Evolutionary conservation across 2,888 invertebrate species (phyloP).

Genomic region (Tinea trinotella): DNA sequence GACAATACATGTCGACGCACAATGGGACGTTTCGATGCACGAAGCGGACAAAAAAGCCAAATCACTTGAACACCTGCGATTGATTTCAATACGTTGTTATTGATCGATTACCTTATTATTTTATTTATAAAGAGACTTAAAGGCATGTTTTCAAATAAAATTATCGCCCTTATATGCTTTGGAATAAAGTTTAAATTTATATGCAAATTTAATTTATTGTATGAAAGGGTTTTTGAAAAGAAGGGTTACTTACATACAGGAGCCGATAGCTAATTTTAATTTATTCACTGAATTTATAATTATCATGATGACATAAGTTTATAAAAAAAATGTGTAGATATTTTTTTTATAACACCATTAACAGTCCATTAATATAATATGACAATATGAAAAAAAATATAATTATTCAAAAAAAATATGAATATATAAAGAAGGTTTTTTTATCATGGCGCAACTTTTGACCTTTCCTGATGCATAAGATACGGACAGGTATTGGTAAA

Average conservation of each 20-base stretch:
- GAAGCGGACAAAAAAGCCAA: slow-evolving; percentile 44
- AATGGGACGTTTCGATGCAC: slow-evolving; percentile 34
- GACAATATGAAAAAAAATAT: no score
- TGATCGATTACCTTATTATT: slow-evolving; percentile 47
- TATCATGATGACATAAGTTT: slow-evolving; percentile 13
- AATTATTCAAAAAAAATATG: no score
- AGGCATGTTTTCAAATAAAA: background rate
- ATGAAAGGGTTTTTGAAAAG: background rate
- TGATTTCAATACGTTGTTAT: slow-evolving; percentile 49
- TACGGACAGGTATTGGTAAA: no score
- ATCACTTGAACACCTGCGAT: slow-evolving; percentile 67
- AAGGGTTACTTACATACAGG: slow-evolving; percentile 26
- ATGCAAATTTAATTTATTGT: background rate
- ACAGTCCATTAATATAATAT: slow-evolving; percentile 1
- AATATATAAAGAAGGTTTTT: no score
- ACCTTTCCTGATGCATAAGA: no score
- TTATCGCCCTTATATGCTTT: background rate
- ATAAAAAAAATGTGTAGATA: background rate
- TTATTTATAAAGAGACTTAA: slow-evolving; percentile 28
- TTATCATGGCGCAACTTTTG: no score
- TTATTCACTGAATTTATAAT: slow-evolving; percentile 6
- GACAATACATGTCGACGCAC: slow-evolving; percentile 37
- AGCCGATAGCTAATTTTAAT: slow-evolving; percentile 21
- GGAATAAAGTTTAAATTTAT: background rate
- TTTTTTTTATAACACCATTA: slow-evolving; percentile 5